phyloP scores from a whole-genome alignment of 1,140 invertebrate species.

The Drosophila ohnishii region DNA sequence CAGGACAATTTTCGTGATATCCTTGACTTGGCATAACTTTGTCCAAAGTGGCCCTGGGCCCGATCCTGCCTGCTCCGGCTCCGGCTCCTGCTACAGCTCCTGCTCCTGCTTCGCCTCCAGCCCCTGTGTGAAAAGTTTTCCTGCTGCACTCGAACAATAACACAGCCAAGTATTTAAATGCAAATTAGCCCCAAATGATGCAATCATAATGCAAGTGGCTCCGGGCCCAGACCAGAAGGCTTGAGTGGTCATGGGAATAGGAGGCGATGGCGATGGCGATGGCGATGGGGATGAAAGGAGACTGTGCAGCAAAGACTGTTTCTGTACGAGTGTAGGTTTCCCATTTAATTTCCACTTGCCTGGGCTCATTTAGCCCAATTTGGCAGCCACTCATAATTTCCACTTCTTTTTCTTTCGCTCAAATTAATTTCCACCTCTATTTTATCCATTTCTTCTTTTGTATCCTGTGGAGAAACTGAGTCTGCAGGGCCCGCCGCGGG shows the following conservation, averaged over 20 bases:
- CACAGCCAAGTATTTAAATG: constrained; percentile 79
- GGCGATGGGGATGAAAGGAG: constrained; percentile 7
- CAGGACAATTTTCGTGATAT: constrained; percentile 71
- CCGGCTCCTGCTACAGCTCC: neutral
- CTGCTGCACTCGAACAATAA: constrained; percentile 76
- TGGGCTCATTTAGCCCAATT: constrained; percentile 76
- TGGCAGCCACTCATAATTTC: constrained; percentile 67
- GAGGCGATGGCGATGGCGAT: constrained; percentile 1
- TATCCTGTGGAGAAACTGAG: constrained; percentile 7
- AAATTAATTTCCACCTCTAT: constrained; percentile 79
- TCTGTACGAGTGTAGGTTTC: constrained; percentile 28
- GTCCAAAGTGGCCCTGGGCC: constrained; percentile 43
- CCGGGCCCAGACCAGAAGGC: constrained; percentile 40
- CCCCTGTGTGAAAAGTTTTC: constrained; percentile 55
- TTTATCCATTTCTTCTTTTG: constrained; percentile 23
- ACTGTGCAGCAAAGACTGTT: constrained; percentile 9
- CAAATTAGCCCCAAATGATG: constrained; percentile 81
- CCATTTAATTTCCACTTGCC: constrained; percentile 72
- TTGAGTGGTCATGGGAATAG: constrained; percentile 19
- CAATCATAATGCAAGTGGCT: constrained; percentile 76
- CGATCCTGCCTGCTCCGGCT: neutral
- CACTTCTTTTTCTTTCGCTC: constrained; percentile 23
- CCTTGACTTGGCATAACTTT: constrained; percentile 75
- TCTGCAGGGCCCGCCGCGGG: constrained; percentile 36
- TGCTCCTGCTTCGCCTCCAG: constrained; percentile 6